Percentiles rank a stretch among this genome's conserved stretches.
These are phyloP conservation scores for Cylloceria caligata DNA, from an alignment of 2,888 invertebrate species.

Conservation along the genomic window DNA sequence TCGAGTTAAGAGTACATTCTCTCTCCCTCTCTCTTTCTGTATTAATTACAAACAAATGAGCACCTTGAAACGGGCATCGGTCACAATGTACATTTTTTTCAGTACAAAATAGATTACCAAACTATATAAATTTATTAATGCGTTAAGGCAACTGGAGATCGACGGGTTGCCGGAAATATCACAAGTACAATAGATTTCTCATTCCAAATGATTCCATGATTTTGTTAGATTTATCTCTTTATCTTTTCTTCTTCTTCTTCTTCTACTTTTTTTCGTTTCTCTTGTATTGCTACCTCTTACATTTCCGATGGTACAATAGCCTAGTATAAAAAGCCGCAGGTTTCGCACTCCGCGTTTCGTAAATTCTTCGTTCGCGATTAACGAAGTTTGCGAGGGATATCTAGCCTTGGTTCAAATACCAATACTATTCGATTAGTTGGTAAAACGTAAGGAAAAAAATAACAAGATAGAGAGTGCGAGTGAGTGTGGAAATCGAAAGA, in stretches of 20 bases:
- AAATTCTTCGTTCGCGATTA: slow-evolving; percentile 42
- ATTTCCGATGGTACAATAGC: slow-evolving; percentile 54
- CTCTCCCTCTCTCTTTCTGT: slow-evolving; percentile 34
- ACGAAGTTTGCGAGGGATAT: slow-evolving; percentile 36
- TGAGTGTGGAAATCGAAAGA: not conserved
- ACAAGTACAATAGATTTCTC: slow-evolving; percentile 63
- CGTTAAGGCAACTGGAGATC: slow-evolving; percentile 81
- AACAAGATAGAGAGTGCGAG: slow-evolving; percentile 39
- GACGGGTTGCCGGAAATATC: slow-evolving; percentile 70
- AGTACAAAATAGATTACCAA: slow-evolving; percentile 76
- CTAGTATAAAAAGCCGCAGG: slow-evolving; percentile 61
- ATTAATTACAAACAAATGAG: slow-evolving; percentile 57
- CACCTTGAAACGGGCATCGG: slow-evolving; percentile 48
- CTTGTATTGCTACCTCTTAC: slow-evolving; percentile 9
- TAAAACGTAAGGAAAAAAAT: slow-evolving; percentile 27
- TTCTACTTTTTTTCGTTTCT: slow-evolving; percentile 22
- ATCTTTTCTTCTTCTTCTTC: slow-evolving; percentile 23
- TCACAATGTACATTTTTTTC: slow-evolving; percentile 63
- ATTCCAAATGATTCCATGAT: slow-evolving; percentile 59
- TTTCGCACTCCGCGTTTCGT: slow-evolving; percentile 24
- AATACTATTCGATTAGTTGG: slow-evolving; percentile 60
- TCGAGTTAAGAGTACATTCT: slow-evolving; percentile 36
- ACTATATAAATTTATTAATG: slow-evolving; percentile 76
- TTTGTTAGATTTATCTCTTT: slow-evolving; percentile 37
- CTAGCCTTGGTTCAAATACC: slow-evolving; percentile 55